A percentile compares a stretch with the other conserved stretches of the same genome.
Evolutionary conservation across 2,797 vertebrate genomes (phyloP).

Genomic region (Labroides dimidiatus): DNA sequence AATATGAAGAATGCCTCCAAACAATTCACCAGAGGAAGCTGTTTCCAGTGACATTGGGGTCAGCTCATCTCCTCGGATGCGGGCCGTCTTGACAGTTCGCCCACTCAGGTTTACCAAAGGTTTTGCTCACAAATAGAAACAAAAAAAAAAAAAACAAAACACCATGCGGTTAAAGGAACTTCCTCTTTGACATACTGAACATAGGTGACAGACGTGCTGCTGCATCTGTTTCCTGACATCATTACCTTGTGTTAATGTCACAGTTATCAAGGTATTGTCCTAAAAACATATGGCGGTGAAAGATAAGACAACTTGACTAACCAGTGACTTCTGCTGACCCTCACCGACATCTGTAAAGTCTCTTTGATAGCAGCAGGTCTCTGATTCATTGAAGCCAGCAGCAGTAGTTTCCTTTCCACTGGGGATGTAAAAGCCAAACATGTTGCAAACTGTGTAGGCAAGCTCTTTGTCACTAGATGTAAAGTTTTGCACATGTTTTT

Average conservation of each 20-base stretch:
- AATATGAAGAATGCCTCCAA: constrained; percentile 25
- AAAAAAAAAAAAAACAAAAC: constrained; percentile 25
- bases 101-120: constrained; percentile 59
- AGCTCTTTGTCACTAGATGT: no score
- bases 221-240: background rate
- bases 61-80: constrained; percentile 46
- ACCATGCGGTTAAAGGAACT: constrained; percentile 28
- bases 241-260: constrained; percentile 5
- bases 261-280: background rate
- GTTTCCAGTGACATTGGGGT: constrained; percentile 56
- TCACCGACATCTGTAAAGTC: background rate
- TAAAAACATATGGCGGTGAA: constrained; percentile 16
- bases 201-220: background rate
- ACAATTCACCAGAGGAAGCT: constrained; percentile 41
- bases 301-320: background rate
- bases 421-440: background rate
- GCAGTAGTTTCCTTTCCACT: background rate
- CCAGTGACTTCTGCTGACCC: constrained; percentile 11
- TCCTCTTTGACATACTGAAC: constrained; percentile 2
- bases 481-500: no score
- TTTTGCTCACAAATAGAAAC: constrained; percentile 42
- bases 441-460: background rate
- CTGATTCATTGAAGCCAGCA: background rate
- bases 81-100: constrained; percentile 64
- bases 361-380: background rate